phyloP scores from a whole-genome alignment of 2,888 invertebrate genomes.

The Chymomyza procnemis region DNA sequence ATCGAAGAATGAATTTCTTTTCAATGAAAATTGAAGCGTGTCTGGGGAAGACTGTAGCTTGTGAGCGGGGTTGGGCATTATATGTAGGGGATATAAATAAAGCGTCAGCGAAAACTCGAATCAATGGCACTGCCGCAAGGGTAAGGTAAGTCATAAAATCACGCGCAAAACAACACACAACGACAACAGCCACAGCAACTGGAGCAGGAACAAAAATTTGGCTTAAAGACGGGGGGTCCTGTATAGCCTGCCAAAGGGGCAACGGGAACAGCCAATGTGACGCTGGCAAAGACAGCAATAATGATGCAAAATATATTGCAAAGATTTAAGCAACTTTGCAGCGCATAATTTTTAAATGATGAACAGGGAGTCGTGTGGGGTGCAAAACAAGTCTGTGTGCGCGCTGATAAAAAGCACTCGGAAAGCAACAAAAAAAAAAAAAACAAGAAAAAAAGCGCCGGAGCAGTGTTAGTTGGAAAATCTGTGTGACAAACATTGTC shows the following conservation, averaged over 20 bases:
- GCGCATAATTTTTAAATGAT: slow-evolving; percentile 6
- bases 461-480: slow-evolving; percentile 43
- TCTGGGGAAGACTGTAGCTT: too few relatives aligned
- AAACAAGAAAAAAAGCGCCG: slow-evolving; percentile 7
- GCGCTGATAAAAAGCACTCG: slow-evolving; percentile 60
- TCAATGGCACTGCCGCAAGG: not conserved
- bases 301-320: slow-evolving; percentile 70
- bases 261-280: not conserved
- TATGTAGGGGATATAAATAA: slow-evolving; percentile 26
- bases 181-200: slow-evolving; percentile 34
- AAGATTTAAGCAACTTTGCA: slow-evolving; percentile 63
- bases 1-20: slow-evolving; percentile 68
- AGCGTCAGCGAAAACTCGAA: slow-evolving; percentile 68
- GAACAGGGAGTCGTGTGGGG: not conserved
- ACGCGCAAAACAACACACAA: slow-evolving; percentile 56
- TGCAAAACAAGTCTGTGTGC: slow-evolving; percentile 52
- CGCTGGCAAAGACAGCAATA: slow-evolving; percentile 45
- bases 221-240: not conserved
- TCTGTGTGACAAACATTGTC: slow-evolving; percentile 59
- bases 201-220: not conserved
- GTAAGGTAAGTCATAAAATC: slow-evolving; percentile 67
- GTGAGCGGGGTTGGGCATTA: not conserved
- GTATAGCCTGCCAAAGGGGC: not conserved
- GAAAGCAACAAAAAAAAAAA: slow-evolving; percentile 21
- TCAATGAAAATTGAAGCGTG: slow-evolving; percentile 6